Conservation (phyloP, 1,140 invertebrate species). For the Akabosia matsudoensis region DNA sequence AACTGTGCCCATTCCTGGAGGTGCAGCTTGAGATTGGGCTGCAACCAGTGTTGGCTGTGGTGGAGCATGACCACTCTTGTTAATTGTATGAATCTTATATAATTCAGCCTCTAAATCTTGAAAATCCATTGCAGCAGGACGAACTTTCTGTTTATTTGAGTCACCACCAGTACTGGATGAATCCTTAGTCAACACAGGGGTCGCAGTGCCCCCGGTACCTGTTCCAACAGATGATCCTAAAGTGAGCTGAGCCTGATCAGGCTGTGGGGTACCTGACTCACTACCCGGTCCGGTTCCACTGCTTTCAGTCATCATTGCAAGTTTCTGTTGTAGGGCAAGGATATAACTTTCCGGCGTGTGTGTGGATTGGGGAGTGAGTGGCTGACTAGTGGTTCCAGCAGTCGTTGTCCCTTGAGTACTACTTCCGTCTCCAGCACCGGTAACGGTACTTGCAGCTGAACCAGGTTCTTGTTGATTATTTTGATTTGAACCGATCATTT, state of each 20-base stretch:
- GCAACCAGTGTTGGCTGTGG: not conserved
- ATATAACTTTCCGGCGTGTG: constrained; percentile 58
- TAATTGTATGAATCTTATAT: constrained; percentile 43
- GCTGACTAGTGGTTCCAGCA: constrained; percentile 50
- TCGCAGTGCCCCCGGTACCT: constrained; percentile 35
- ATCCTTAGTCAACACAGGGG: constrained; percentile 37
- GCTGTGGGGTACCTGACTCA: constrained; percentile 25
- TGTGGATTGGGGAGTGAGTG: constrained; percentile 58
- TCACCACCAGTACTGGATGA: constrained; percentile 38
- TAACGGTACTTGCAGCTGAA: not conserved
- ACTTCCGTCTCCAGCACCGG: not conserved
- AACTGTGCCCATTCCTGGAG: constrained; percentile 12
- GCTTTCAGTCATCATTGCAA: constrained; percentile 54
- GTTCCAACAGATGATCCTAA: constrained; percentile 22
- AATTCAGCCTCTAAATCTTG: constrained; percentile 52
- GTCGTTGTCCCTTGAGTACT: not conserved
- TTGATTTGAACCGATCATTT: constrained; percentile 50
- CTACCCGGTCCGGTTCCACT: not conserved
- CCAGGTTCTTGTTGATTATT: not conserved
- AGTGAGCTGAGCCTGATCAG: constrained; percentile 31
- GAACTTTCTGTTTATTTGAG: constrained; percentile 41
- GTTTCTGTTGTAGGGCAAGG: constrained; percentile 60
- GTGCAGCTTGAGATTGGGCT: not conserved
- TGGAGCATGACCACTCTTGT: not conserved
- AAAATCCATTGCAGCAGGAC: constrained; percentile 51